Conservation (phyloP, 2,888 invertebrate genomes). For the Cheilosia urbana region DNA sequence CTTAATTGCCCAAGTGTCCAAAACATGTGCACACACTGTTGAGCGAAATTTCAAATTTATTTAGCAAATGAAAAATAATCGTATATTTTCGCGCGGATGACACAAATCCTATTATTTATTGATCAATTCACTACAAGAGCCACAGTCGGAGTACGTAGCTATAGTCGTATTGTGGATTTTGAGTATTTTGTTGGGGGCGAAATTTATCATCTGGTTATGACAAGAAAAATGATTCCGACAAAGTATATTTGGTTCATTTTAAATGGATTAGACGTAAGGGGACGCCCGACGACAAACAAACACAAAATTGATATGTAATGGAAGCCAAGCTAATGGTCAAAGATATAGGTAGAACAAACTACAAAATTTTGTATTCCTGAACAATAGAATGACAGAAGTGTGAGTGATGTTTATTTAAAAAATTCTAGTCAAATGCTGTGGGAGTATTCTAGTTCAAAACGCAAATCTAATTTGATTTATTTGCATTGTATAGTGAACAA, state of each 20-base stretch:
- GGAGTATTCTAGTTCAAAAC: too few relatives aligned
- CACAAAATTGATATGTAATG: conserved; percentile 45
- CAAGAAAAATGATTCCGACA: conserved; percentile 65
- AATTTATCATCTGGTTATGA: conserved; percentile 73
- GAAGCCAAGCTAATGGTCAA: conserved; percentile 1
- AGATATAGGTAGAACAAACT: conserved; percentile 4
- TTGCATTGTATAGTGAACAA: too few relatives aligned
- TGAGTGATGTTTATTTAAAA: conserved; percentile 39
- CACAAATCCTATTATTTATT: conserved; percentile 69
- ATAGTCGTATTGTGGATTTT: conserved; percentile 30
- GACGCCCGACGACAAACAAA: not conserved
- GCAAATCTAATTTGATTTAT: too few relatives aligned
- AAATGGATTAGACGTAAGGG: conserved; percentile 54
- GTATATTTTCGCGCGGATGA: conserved; percentile 42
- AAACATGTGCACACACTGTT: conserved; percentile 44
- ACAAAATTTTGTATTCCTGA: conserved; percentile 1
- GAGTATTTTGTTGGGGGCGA: conserved; percentile 9
- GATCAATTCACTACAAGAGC: conserved; percentile 47
- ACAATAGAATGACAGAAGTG: conserved; percentile 13
- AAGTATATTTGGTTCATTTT: conserved; percentile 62
- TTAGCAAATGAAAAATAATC: conserved; percentile 56
- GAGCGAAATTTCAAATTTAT: conserved; percentile 52
- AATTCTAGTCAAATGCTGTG: not conserved
- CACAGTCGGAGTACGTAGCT: not conserved
- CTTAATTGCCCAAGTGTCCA: conserved; percentile 59